Base-by-base conservation (phyloP, 2,113 vertebrate genomes). In the Otocyon megalotis region DNA sequence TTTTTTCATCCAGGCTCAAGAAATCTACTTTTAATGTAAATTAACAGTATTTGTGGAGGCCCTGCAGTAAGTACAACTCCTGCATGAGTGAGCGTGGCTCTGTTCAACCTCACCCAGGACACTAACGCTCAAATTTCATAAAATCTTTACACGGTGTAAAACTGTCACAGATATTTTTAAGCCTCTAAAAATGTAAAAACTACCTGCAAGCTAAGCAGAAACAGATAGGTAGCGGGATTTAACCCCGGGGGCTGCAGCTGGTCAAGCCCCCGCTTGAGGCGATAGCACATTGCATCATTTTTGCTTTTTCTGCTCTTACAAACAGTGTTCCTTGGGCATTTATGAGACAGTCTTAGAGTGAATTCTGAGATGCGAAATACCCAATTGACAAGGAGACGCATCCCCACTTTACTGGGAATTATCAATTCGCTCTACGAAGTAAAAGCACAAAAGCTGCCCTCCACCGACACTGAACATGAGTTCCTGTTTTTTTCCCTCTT, bases 21-120 rank as follows among this genome's bases (percentile, higher is more conserved):
- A 96, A 94, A 95, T 58, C 32, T 77, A 63, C 15, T 74, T 74
- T 91, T 15, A 30, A 88, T 71, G 71, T 93, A 72, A 80, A 77
- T 80, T 48, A 85, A 37, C 22, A 76, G 30, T 48, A 32, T 50
- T 71, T 83, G 2, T 10, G 0, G 1, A 15, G 8, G 37, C 5
- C 4, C 14, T 7, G 22, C 71, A 30, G 20, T 63, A 13, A 30
- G 20, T 63, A 13, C 6, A 69, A 50, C 10, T 35, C 11, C 56
- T 56, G 30, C 32, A 48, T 74, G 62, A 62, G 53, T 48, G 17
- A 62, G 28, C 32, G 22, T 35, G 56, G 26, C 19, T 24, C 0
- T 62, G 4, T 56, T 24, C 22, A 86, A 94, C 20, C 54, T 86
- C 14, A 63, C 53, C 37, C 12, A 50, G 58, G n/a, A 43, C 53